Percentiles rank a stretch among this genome's conserved stretches.
Evolutionary conservation across 2,113 vertebrate species (phyloP).

Genomic region (Scalopus aquaticus): DNA sequence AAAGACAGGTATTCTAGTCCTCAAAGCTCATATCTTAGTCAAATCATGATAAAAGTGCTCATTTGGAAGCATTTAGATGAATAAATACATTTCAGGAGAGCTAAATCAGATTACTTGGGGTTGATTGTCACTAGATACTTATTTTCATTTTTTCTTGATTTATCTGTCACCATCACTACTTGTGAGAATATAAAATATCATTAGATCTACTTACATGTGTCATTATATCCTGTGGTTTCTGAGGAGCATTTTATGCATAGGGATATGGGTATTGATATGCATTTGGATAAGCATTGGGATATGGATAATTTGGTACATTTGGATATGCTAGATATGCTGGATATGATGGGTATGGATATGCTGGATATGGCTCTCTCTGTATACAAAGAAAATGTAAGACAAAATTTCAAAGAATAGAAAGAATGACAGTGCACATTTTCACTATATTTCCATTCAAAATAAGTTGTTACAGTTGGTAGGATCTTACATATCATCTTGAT

Average conservation of each 20-base stretch:
- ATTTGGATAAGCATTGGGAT: too few relatives aligned
- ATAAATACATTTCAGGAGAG: background rate
- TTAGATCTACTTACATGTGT: background rate
- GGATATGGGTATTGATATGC: too few relatives aligned
- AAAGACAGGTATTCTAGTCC: background rate
- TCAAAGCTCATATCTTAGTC: background rate
- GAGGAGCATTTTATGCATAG: background rate
- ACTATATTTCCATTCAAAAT: background rate
- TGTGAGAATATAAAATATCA: background rate
- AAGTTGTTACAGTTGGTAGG: background rate
- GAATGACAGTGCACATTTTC: background rate
- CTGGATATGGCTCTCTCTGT: rapidly evolving
- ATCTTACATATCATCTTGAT: background rate
- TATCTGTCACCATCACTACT: background rate
- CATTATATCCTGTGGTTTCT: background rate
- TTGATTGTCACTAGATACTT: background rate
- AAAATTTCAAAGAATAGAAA: background rate
- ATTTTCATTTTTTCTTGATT: background rate
- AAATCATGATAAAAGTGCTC: background rate
- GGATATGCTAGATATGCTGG: rapidly evolving
- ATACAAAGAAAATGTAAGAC: background rate
- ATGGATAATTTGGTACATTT: background rate
- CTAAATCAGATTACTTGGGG: background rate
- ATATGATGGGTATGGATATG: rapidly evolving
- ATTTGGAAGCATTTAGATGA: background rate